Conservation (phyloP, 2,113 vertebrate genomes). For the Trematocara marginatum region DNA sequence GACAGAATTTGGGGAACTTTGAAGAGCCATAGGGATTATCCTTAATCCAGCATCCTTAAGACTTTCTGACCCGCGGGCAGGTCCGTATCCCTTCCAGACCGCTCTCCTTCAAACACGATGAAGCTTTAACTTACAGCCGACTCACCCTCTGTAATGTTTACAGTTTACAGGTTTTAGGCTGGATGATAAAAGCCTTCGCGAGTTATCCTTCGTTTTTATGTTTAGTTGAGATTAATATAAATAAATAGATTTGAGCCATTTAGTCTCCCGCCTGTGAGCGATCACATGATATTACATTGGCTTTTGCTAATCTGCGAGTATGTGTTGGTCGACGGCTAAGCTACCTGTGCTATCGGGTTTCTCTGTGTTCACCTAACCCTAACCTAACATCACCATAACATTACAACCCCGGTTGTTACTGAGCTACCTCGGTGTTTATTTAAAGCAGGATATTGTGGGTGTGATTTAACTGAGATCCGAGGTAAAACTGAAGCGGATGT, state of each 20-base stretch:
- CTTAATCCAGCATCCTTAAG: not conserved
- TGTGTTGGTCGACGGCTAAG: not conserved
- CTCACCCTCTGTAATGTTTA: not conserved
- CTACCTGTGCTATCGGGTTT: not conserved
- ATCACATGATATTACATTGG: not conserved
- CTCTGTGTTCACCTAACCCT: not conserved
- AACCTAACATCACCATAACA: not conserved
- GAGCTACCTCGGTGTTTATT: not conserved
- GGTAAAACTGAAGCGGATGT: not conserved
- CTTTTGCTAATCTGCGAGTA: not conserved
- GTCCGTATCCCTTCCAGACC: not conserved
- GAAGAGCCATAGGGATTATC: not conserved
- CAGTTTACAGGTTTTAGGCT: not conserved
- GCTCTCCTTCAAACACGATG: not conserved
- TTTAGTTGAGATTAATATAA: not conserved
- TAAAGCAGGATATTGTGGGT: not conserved
- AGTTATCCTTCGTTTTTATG: not conserved
- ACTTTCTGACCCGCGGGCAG: not conserved
- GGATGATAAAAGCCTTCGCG: not conserved
- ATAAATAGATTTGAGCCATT: not conserved
- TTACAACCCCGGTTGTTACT: not conserved
- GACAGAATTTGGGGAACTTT: not conserved
- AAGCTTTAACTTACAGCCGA: not conserved
- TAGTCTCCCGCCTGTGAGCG: not conserved
- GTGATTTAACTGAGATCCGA: not conserved